phyloP scores from a whole-genome alignment of 1,140 invertebrate genomes.

The Babylonia areolata region DNA sequence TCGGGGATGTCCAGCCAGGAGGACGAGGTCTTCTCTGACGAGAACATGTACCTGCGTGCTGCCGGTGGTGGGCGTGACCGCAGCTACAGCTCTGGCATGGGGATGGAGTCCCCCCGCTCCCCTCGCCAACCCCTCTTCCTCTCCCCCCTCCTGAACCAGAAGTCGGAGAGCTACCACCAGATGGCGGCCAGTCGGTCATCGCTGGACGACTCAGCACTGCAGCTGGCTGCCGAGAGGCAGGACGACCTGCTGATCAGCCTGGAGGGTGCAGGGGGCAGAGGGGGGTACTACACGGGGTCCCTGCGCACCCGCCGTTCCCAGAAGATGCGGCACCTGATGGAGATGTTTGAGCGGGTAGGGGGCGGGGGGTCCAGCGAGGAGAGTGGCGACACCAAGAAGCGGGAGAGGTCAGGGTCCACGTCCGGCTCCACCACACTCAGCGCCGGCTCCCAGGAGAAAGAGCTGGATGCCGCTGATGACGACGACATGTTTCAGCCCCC shows the following conservation, averaged over 20 bases:
- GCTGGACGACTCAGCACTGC: slow-evolving; percentile 64
- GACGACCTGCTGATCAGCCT: slow-evolving; percentile 52
- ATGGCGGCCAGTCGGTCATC: slow-evolving; percentile 60
- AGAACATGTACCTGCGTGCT: neutral
- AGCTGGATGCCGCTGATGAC: slow-evolving; percentile 39
- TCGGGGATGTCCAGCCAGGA: slow-evolving; percentile 45
- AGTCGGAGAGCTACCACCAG: slow-evolving; percentile 33
- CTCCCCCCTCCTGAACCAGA: slow-evolving; percentile 14
- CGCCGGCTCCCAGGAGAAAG: slow-evolving; percentile 37
- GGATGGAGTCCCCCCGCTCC: neutral
- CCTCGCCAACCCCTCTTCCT: neutral
- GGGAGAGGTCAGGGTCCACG: slow-evolving; percentile 41
- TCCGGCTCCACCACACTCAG: slow-evolving; percentile 43
- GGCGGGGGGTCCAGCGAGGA: slow-evolving; percentile 44
- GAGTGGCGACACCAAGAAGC: slow-evolving; percentile 38
- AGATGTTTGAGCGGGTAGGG: slow-evolving; percentile 65
- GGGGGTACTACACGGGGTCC: slow-evolving; percentile 57
- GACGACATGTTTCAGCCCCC: slow-evolving; percentile 45
- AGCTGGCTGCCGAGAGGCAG: slow-evolving; percentile 60
- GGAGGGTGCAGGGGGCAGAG: slow-evolving; percentile 42
- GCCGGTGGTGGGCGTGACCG: neutral
- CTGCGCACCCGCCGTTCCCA: slow-evolving; percentile 59
- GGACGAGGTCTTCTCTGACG: slow-evolving; percentile 44
- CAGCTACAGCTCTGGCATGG: slow-evolving; percentile 33
- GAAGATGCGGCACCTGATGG: slow-evolving; percentile 66